Base-by-base conservation (phyloP, 2,888 invertebrate species). In the Amitus sp. region DNA sequence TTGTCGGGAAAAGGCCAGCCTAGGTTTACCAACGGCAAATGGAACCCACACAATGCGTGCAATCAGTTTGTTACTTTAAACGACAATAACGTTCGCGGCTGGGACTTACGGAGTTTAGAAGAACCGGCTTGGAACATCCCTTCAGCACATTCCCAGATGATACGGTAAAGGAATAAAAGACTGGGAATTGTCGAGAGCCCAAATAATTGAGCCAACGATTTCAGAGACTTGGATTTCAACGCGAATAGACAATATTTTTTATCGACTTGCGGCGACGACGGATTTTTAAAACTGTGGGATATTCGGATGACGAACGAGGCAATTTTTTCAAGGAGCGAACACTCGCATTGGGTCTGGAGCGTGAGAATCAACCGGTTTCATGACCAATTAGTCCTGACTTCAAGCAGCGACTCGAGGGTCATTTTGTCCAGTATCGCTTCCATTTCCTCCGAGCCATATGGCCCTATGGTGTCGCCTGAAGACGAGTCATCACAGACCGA, bases 201-300 rank as follows among this genome's bases (percentile, higher is more conserved):
- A 34, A 34, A 37, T 10, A 6, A 17, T 17, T 17, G 4, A 37
- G 19, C 15, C 15, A n/a, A n/a, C n/a, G 12, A 28, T 70, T 64
- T 13, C 43, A 86, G 98, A 51, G 95, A 96, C 77, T 82, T 99
- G 33, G 98, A 98, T 83, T 98, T 96, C 78, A 99, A 99, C 84
- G 94, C 96, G n/a, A 98, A 98, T 83, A 93, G 94, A 82, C 97
- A 96, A 74, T 97, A 97, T 76, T 93, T 94, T 73, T 79, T 98
- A 64, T 94, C 94, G 0, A 95, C 93, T 1, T 96, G 95, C 67
- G 98, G 98, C 0, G 98, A 99, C 82, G 98, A 99, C 83, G 96
- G 96, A 0, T 91, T 91, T 45, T 88, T 95, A 12, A 95, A 95
- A 78, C 95, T 99, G 71, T 99, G 98, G 98, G 98, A 99, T 82